Evolutionary conservation across 2,797 vertebrate species (phyloP).

Genomic region (Oceanodroma leucorhoa): DNA sequence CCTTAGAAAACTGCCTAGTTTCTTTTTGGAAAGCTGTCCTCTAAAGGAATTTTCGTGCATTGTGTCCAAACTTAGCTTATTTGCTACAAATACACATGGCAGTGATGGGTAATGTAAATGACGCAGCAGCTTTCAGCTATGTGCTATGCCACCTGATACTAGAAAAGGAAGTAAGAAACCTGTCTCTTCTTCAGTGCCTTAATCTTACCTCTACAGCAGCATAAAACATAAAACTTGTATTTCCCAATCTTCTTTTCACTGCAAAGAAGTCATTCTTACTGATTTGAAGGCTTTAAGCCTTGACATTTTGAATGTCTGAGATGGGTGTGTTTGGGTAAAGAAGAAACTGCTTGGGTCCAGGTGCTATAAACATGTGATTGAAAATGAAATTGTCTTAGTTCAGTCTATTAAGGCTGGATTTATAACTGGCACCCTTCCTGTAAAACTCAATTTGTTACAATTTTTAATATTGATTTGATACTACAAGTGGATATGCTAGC

Average conservation of each 20-base stretch:
- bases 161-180: neutral
- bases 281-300: neutral
- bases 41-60: neutral
- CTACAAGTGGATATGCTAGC: neutral
- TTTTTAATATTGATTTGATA: slow-evolving; percentile 12
- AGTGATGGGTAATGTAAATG: neutral
- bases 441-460: neutral
- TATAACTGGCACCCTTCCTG: neutral
- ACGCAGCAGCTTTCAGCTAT: neutral
- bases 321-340: neutral
- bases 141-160: neutral
- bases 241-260: neutral
- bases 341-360: neutral
- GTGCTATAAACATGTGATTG: neutral
- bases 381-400: neutral
- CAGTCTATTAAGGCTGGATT: neutral
- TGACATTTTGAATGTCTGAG: neutral
- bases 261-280: neutral
- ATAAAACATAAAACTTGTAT: neutral
- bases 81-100: neutral
- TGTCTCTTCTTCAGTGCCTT: neutral
- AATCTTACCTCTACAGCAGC: neutral
- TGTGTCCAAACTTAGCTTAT: neutral
- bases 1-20: neutral
- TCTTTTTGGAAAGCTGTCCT: neutral